A percentile compares a stretch with the other conserved stretches of the same genome.
phyloP scores from a whole-genome alignment of 2,113 vertebrate species.

The Menidia beryllina region DNA sequence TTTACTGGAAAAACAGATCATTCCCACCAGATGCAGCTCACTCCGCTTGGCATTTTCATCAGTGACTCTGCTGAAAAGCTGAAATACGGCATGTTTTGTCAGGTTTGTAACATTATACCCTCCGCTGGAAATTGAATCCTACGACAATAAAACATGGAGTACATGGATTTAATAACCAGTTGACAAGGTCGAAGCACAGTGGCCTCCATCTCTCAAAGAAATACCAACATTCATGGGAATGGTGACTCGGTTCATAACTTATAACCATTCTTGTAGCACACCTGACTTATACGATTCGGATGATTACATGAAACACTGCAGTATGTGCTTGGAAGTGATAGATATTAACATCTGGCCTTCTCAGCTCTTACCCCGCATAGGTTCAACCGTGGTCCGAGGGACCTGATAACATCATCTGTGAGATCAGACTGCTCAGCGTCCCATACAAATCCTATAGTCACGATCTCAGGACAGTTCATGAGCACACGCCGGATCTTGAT shows the following conservation, averaged over 20 bases:
- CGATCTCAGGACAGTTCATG: constrained; percentile 98
- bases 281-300: too few species aligned
- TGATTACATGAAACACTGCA: background rate
- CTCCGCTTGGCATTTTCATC: constrained; percentile 95
- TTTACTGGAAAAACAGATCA: constrained; percentile 96
- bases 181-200: constrained; percentile 4
- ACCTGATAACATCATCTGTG: constrained; percentile 92
- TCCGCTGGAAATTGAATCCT: constrained; percentile 42
- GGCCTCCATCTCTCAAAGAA: constrained; percentile 5
- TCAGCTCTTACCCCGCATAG: constrained; percentile 89
- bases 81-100: constrained; percentile 47
- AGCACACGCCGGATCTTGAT: constrained; percentile 97
- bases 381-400: constrained; percentile 89
- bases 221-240: background rate
- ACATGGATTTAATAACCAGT: constrained; percentile 11
- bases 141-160: constrained; percentile 8
- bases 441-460: constrained; percentile 97
- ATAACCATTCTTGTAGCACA: background rate
- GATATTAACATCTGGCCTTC: background rate
- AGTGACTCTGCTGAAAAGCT: constrained; percentile 97
- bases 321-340: background rate
- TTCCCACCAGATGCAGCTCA: constrained; percentile 94
- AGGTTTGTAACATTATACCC: constrained; percentile 23
- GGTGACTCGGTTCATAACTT: background rate
- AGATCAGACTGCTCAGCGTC: constrained; percentile 97